phyloP scores from a whole-genome alignment of 2,888 invertebrate species.

The Idaea aversata region DNA sequence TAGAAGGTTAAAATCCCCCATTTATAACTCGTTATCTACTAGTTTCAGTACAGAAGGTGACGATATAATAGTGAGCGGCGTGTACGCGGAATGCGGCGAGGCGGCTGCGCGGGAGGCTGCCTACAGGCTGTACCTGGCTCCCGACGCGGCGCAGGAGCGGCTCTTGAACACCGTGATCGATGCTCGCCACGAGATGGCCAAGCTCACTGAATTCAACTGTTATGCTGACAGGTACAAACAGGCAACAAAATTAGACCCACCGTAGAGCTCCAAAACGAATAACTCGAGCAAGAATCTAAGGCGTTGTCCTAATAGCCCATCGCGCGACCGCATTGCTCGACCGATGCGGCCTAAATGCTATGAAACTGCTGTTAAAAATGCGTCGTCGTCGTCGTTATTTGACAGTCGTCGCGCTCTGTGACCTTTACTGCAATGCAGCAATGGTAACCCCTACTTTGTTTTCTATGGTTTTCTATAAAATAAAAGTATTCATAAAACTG shows the following conservation, averaged over 20 bases:
- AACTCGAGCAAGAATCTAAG: too few relatives aligned
- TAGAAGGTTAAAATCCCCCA: not conserved
- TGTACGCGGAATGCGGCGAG: conserved; percentile 91
- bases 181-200: conserved; percentile 89
- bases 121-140: conserved; percentile 91
- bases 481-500: not conserved
- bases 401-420: too few relatives aligned
- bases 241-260: too few relatives aligned
- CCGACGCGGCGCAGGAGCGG: conserved; percentile 87
- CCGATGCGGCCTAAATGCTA: too few relatives aligned
- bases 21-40: not conserved
- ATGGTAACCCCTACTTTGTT: too few relatives aligned
- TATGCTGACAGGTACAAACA: conserved; percentile 88
- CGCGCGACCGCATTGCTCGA: too few relatives aligned
- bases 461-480: too few relatives aligned
- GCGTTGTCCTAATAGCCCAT: too few relatives aligned
- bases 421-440: too few relatives aligned
- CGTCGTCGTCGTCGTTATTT: too few relatives aligned
- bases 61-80: conserved; percentile 87
- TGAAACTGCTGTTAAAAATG: too few relatives aligned
- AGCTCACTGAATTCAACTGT: conserved; percentile 92
- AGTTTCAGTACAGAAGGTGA: conserved; percentile 85
- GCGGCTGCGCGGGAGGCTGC: conserved; percentile 91
- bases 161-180: conserved; percentile 86
- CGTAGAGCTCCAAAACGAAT: too few relatives aligned